These are phyloP conservation scores for Hippocampus zosterae DNA, from an alignment of 2,113 vertebrate genomes.

Conservation along the genomic window DNA sequence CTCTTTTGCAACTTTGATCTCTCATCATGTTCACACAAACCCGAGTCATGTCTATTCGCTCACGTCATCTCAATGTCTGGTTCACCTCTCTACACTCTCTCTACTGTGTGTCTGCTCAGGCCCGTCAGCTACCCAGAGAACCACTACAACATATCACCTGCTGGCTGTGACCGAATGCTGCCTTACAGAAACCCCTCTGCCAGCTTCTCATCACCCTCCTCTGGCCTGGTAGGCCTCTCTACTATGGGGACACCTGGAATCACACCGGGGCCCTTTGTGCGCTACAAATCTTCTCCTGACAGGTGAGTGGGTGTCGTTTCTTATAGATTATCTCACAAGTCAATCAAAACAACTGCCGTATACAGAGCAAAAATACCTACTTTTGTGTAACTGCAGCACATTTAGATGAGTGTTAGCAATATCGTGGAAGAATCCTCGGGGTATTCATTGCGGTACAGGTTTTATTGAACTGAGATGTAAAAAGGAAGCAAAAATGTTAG, in stretches of 20 bases:
- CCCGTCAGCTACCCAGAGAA: constrained; percentile 92
- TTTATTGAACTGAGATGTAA: constrained; percentile 40
- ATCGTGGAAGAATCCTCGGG: not conserved
- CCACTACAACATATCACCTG: constrained; percentile 76
- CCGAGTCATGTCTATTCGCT: too few species aligned
- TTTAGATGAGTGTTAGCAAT: not conserved
- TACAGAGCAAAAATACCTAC: not conserved
- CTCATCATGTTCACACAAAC: too few species aligned
- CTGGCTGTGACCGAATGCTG: constrained; percentile 73
- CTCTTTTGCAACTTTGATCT: too few species aligned
- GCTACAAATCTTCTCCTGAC: constrained; percentile 83
- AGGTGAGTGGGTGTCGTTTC: constrained; percentile 64
- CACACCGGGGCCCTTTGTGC: constrained; percentile 67
- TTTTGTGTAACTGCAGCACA: too few species aligned
- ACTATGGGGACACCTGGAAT: constrained; percentile 52
- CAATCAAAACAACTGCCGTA: constrained; percentile 13
- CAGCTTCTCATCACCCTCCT: constrained; percentile 82
- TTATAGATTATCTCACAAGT: constrained; percentile 1
- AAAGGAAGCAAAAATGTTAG: constrained; percentile 19
- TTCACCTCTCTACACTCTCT: constrained; percentile 9
- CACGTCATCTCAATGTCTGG: not conserved
- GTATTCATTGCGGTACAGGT: constrained; percentile 41
- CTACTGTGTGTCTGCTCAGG: constrained; percentile 54
- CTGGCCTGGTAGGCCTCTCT: constrained; percentile 52
- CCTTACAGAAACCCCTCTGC: constrained; percentile 85